Evolutionary conservation across 2,797 vertebrate species (phyloP), one percentile per base, ranked within the genome.

Genomic region (Melanotaenia parkinsoni): DNA sequence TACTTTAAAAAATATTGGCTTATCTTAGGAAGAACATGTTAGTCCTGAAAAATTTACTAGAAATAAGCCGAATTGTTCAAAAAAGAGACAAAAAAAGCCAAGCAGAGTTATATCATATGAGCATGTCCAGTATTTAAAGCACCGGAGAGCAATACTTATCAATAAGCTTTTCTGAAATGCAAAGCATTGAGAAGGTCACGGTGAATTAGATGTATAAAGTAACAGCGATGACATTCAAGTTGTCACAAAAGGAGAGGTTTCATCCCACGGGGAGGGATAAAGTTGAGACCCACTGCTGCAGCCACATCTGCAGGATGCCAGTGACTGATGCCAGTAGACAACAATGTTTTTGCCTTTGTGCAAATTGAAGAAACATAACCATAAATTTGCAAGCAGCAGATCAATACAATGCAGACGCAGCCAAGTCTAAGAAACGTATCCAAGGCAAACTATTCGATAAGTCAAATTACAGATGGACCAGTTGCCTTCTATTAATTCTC

Each of bases 291-390:
- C 22, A 53, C 78, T 58, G 76, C 71, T n/a, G 60, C 59, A 38
- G 74, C 74, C 67, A 63, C 75, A 74, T 80, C 74, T 86, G 74
- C 89, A 83, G 82, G 76, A 87, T 81, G 87, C 78, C 83, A 79
- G 76, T 87, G 82, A 83, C 72, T 54, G 83, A 90, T 85, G 86
- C 73, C 80, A 76, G 77, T 71, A 54, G 77, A 86, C 84, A 83
- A 88, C 77, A 81, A 83, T 81, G 89, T 84, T 89, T 91, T 84
- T 88, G 88, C 85, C 80, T 89, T 86, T 83, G 87, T 89, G 86
- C 88, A 91, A 93, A 92, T 83, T 89, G 86, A 83, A 92, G 89
- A 86, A 91, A 90, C 87, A 92, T 88, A 93, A 88, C 88, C 89
- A 91, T 92, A 91, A 87, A 92, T 92, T 91, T 91, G 82, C 74